These are phyloP conservation scores for Tipula helvola DNA, from an alignment of 2,888 invertebrate genomes.

Conservation along the genomic window DNA sequence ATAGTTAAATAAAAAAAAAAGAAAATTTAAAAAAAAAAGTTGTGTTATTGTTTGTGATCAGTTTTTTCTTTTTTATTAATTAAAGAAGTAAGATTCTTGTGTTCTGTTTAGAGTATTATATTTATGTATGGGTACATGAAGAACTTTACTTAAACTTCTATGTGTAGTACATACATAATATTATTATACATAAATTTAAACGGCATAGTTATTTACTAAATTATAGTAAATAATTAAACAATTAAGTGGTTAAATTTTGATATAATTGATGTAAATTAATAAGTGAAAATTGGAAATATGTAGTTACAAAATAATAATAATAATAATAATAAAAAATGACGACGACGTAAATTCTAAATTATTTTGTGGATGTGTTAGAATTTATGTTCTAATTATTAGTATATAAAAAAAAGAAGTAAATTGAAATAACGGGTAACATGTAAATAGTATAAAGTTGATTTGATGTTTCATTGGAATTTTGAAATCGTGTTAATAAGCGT, in stretches of 20 bases:
- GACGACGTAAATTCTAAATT: neutral
- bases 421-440: neutral
- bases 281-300: conserved; percentile 4
- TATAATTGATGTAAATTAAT: neutral
- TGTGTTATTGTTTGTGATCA: neutral
- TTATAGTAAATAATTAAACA: neutral
- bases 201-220: neutral
- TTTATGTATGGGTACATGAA: neutral
- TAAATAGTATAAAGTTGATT: neutral
- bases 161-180: neutral
- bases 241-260: neutral
- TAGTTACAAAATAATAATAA: neutral
- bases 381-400: neutral
- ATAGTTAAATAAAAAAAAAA: neutral
- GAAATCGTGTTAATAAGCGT: neutral
- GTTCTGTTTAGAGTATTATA: neutral
- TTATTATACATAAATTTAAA: neutral
- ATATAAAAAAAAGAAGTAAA: neutral
- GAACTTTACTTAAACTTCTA: neutral
- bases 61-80: neutral
- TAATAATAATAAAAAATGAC: neutral
- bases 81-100: neutral
- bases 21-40: no score
- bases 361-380: neutral
- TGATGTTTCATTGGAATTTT: neutral